phyloP scores from a whole-genome alignment of 2,888 invertebrate species.

The Fragum whitleyi region DNA sequence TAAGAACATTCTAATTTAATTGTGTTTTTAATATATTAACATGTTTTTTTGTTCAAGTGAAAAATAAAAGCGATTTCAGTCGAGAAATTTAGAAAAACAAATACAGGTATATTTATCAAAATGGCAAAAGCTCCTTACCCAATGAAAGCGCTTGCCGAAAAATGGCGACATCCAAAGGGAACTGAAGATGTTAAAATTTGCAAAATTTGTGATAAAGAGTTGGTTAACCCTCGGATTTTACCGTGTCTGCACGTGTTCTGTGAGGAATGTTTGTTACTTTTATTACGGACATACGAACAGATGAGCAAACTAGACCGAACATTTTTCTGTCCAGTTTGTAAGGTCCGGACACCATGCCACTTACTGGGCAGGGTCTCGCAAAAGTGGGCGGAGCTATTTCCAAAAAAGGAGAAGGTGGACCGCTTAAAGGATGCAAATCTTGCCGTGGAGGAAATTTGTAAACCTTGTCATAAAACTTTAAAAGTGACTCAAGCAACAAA shows the following conservation, averaged over 20 bases:
- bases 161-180: conserved; percentile 54
- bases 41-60: too few species aligned
- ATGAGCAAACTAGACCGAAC: conserved; percentile 52
- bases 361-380: conserved; percentile 48
- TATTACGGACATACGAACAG: conserved; percentile 53
- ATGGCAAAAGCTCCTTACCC: conserved; percentile 36
- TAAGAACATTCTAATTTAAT: too few species aligned
- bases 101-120: not conserved
- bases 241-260: conserved; percentile 64
- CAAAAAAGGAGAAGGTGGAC: conserved; percentile 51
- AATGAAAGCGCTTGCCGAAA: conserved; percentile 52
- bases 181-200: conserved; percentile 51
- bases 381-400: conserved; percentile 59
- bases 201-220: conserved; percentile 41
- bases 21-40: too few species aligned
- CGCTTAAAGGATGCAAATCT: conserved; percentile 55
- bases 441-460: conserved; percentile 57
- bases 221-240: conserved; percentile 47
- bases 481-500: conserved; percentile 40
- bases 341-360: conserved; percentile 47
- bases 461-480: conserved; percentile 49
- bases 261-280: conserved; percentile 49
- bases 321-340: conserved; percentile 59
- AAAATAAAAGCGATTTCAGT: too few species aligned
- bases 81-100: too few species aligned